Percentiles rank a stretch among this genome's conserved stretches.
phyloP scores from a whole-genome alignment of 1,140 invertebrate species.

The Andricus grossulariae region DNA sequence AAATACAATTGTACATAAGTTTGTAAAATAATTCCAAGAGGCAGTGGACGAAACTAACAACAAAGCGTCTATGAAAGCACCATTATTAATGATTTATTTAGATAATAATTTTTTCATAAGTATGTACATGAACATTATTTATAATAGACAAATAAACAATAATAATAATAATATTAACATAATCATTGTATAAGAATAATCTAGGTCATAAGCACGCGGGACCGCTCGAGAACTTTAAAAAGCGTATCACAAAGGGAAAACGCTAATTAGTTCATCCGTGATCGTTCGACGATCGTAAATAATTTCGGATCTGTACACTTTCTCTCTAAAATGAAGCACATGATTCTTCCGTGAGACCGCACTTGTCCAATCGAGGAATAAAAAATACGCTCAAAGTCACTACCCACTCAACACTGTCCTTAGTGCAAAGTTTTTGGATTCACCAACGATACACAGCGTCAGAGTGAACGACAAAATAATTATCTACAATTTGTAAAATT shows the following conservation, averaged over 20 bases:
- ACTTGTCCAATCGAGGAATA: neutral
- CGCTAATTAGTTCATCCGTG: neutral
- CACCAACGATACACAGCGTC: neutral
- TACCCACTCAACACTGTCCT: conserved; percentile 37
- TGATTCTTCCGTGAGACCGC: neutral
- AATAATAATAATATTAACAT: conserved; percentile 63
- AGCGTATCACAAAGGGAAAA: conserved; percentile 52
- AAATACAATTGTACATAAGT: conserved; percentile 34
- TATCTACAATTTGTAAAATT: neutral
- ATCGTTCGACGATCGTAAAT: conserved; percentile 28
- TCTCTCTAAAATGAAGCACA: neutral
- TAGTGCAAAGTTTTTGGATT: conserved; percentile 22
- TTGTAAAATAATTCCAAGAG: conserved; percentile 32
- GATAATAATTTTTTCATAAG: conserved; percentile 62
- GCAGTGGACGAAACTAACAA: neutral
- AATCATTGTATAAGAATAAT: conserved; percentile 57
- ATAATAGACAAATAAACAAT: conserved; percentile 62
- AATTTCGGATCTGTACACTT: conserved; percentile 19
- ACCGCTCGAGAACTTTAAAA: conserved; percentile 57
- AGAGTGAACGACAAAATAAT: conserved; percentile 10
- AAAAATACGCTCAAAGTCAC: conserved; percentile 6
- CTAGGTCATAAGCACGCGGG: conserved; percentile 60
- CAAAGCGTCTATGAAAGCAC: conserved; percentile 63
- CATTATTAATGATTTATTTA: conserved; percentile 71
- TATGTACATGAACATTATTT: conserved; percentile 66